These are phyloP conservation scores for Ericerus pela DNA, from an alignment of 1,140 invertebrate species.

Conservation along the genomic window DNA sequence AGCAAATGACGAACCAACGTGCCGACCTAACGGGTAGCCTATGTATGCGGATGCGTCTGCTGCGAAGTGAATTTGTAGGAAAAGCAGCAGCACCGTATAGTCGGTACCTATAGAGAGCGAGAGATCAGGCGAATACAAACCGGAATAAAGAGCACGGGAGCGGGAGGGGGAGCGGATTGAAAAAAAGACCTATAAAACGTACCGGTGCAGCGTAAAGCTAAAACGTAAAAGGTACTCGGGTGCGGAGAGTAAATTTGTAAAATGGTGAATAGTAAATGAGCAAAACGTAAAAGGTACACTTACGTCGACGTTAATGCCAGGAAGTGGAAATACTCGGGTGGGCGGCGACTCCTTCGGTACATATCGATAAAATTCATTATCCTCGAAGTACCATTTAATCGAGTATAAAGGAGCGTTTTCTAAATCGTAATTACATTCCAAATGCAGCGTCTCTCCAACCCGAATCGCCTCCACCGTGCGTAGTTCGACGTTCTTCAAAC, in stretches of 20 bases:
- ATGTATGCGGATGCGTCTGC: too few relatives aligned
- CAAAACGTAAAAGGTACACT: slow-evolving; percentile 31
- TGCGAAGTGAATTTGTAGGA: too few relatives aligned
- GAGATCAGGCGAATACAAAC: too few relatives aligned
- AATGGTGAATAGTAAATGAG: background rate
- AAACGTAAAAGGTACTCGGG: background rate
- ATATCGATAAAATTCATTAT: slow-evolving; percentile 55
- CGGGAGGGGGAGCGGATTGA: background rate
- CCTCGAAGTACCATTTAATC: slow-evolving; percentile 66
- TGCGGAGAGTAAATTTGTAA: background rate
- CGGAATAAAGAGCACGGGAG: background rate
- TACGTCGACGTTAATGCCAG: slow-evolving; percentile 49
- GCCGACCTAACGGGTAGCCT: too few relatives aligned
- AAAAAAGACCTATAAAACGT: background rate
- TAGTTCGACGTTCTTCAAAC: slow-evolving; percentile 28
- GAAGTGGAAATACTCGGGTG: slow-evolving; percentile 45
- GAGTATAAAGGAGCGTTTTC: slow-evolving; percentile 48
- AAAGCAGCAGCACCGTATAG: too few relatives aligned
- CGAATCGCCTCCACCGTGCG: slow-evolving; percentile 33
- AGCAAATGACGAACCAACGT: too few relatives aligned
- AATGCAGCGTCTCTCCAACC: slow-evolving; percentile 32
- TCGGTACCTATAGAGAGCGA: too few relatives aligned
- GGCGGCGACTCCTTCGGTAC: slow-evolving; percentile 52
- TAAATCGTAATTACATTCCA: slow-evolving; percentile 27
- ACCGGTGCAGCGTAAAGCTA: background rate